Evolutionary conservation across 2,113 vertebrate genomes (phyloP).

Genomic region (Neogobius melanostomus): DNA sequence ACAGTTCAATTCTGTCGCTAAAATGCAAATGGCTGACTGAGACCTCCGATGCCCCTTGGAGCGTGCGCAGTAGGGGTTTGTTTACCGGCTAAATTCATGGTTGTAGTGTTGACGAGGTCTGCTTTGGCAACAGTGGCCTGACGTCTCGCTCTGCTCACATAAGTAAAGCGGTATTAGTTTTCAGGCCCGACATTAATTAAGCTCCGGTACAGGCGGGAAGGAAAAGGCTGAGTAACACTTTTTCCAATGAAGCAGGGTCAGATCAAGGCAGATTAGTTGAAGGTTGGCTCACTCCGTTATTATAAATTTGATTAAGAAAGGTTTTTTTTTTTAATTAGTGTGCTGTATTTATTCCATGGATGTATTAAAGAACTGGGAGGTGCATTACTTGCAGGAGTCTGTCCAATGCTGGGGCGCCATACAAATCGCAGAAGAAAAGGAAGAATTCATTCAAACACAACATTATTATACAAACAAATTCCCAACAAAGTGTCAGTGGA

Average conservation of each 20-base stretch:
- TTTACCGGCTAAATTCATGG: constrained; percentile 7
- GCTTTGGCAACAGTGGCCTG: neutral
- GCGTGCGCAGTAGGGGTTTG: neutral
- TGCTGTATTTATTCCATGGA: too few relatives aligned
- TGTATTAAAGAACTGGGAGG: too few relatives aligned
- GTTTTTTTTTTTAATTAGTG: too few relatives aligned
- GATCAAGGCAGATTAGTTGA: neutral
- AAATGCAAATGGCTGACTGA: neutral
- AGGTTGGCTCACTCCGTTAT: neutral
- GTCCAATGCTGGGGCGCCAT: too few relatives aligned
- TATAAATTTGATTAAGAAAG: neutral
- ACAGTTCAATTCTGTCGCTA: neutral
- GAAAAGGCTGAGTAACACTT: neutral
- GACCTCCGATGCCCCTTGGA: neutral
- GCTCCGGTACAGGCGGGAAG: neutral
- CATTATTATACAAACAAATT: too few relatives aligned
- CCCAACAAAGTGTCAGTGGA: neutral
- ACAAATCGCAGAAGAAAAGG: too few relatives aligned
- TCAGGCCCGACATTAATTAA: neutral
- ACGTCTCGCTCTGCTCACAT: neutral
- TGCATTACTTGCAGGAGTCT: too few relatives aligned
- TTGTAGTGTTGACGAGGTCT: neutral
- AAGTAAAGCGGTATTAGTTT: neutral
- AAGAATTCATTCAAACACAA: too few relatives aligned
- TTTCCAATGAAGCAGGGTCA: neutral